A percentile compares a stretch with the other conserved stretches of the same genome.
Conservation (phyloP, 2,113 vertebrate genomes). For the Bothrops jararaca region DNA sequence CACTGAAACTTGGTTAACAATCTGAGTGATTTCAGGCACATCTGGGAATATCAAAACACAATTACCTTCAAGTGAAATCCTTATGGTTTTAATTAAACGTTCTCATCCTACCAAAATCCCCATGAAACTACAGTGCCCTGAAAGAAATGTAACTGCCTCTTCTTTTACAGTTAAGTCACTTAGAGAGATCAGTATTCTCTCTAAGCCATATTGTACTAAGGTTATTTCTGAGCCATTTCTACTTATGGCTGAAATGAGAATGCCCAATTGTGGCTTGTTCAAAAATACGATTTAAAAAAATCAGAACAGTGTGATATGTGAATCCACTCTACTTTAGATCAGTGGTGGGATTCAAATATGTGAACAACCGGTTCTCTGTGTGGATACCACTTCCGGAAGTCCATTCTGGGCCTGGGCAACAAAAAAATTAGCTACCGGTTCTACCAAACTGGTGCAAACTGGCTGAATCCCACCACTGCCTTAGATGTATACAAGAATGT, state of each 20-base stretch:
- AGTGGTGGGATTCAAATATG: too few species aligned
- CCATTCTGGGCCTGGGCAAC: too few species aligned
- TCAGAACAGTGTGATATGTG: not conserved
- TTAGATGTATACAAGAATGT: not conserved
- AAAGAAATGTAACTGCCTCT: not conserved
- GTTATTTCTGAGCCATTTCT: not conserved
- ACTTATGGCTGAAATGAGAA: not conserved
- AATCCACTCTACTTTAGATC: not conserved
- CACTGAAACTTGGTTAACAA: not conserved
- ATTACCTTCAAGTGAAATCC: not conserved
- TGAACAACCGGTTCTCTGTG: too few species aligned
- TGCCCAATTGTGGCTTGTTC: not conserved
- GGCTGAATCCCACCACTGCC: not conserved
- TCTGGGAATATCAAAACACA: conserved; percentile 23
- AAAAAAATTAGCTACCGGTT: too few species aligned
- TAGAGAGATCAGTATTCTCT: not conserved
- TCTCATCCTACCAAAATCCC: not conserved
- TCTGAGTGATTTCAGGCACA: conserved; percentile 25
- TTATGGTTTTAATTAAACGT: conserved; percentile 9
- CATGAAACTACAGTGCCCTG: not conserved
- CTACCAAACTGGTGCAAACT: too few species aligned
- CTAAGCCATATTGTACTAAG: not conserved
- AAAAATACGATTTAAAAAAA: not conserved
- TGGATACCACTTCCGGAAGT: too few species aligned
- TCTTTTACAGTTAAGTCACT: not conserved